A percentile compares a stretch with the other conserved stretches of the same genome.
These are phyloP conservation scores for Aplysina aerophoba DNA, from an alignment of 37 sponge, comb jelly and placozoan species.

Conservation along the genomic window DNA sequence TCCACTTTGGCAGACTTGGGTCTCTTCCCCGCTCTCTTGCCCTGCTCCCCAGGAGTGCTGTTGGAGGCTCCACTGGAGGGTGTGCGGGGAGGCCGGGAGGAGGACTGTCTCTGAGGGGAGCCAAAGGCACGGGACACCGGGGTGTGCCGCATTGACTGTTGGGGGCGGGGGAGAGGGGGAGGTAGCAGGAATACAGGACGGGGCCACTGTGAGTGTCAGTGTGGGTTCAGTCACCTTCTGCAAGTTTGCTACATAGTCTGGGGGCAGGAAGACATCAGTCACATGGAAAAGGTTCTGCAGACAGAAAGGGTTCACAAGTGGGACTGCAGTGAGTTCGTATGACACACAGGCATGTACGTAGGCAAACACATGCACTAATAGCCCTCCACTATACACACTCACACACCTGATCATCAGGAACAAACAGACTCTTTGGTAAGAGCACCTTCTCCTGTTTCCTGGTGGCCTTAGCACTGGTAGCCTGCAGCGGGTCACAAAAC, in stretches of 20 bases:
- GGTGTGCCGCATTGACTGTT: background rate
- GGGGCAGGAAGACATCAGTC: slow-evolving; percentile 34
- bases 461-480: slow-evolving; percentile 20
- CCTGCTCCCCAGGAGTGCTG: background rate
- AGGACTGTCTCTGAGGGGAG: slow-evolving; percentile 20
- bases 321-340: too few relatives aligned
- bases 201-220: too few relatives aligned
- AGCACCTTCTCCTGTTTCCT: background rate
- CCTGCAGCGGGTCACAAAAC: background rate
- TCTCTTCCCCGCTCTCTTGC: background rate
- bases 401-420: background rate
- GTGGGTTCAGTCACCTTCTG: slow-evolving; percentile 4
- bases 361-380: too few relatives aligned
- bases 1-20: background rate
- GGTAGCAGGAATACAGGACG: too few relatives aligned
- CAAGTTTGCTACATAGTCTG: slow-evolving; percentile 17
- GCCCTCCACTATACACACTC: too few relatives aligned
- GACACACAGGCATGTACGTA: too few relatives aligned
- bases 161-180: background rate
- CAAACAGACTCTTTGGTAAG: slow-evolving; percentile 3
- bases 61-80: too few relatives aligned
- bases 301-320: too few relatives aligned
- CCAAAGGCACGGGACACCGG: slow-evolving; percentile 21
- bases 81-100: background rate
- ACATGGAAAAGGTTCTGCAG: slow-evolving; percentile 15